phyloP scores from a whole-genome alignment of 2,888 invertebrate genomes.

The Dichetophora obliterata region DNA sequence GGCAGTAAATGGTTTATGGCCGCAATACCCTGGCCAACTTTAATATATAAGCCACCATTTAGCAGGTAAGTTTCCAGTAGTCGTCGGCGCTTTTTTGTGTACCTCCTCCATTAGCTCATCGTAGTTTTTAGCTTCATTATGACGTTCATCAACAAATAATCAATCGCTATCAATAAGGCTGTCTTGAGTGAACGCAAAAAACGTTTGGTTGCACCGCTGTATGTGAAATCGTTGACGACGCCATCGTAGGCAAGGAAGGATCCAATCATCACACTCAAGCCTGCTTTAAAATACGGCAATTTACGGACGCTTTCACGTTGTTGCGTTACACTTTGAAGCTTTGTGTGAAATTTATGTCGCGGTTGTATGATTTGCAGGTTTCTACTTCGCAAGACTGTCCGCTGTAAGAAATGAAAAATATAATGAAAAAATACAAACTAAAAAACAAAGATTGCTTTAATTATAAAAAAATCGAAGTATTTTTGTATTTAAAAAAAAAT shows the following conservation, averaged over 20 bases:
- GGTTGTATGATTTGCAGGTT: background rate
- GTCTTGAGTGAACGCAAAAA: slow-evolving; percentile 69
- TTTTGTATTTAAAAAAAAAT: too few relatives aligned
- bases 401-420: background rate
- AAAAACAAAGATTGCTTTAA: too few relatives aligned
- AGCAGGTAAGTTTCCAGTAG: slow-evolving; percentile 76
- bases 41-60: slow-evolving; percentile 84
- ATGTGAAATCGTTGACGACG: slow-evolving; percentile 63
- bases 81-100: slow-evolving; percentile 76
- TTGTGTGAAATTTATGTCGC: background rate
- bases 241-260: slow-evolving; percentile 59
- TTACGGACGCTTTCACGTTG: background rate
- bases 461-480: too few relatives aligned
- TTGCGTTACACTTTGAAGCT: background rate
- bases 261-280: background rate
- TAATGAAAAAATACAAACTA: too few relatives aligned
- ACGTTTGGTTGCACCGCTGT: slow-evolving; percentile 65
- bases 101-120: slow-evolving; percentile 66
- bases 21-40: slow-evolving; percentile 82
- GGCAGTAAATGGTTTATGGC: slow-evolving; percentile 83
- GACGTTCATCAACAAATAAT: slow-evolving; percentile 54
- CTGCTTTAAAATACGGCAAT: slow-evolving; percentile 6
- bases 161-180: slow-evolving; percentile 72
- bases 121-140: slow-evolving; percentile 70
- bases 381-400: background rate